Percentiles rank a stretch among this genome's conserved stretches.
These are phyloP conservation scores for Ericerus pela DNA, from an alignment of 1,140 invertebrate genomes.

Conservation along the genomic window DNA sequence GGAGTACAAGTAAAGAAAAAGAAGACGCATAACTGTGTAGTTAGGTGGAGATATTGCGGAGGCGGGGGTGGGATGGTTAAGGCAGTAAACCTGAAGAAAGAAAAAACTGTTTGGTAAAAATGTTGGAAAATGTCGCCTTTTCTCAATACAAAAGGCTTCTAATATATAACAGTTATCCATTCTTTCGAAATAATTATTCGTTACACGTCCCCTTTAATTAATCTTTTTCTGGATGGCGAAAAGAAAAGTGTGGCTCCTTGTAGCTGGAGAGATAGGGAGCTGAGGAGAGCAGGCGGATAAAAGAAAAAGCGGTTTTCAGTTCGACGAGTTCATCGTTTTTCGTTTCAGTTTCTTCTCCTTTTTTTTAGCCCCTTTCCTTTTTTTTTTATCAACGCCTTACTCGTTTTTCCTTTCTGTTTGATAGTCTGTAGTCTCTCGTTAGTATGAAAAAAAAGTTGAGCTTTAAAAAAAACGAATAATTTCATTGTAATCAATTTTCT, in stretches of 20 bases:
- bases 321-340: conserved; percentile 3
- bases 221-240: conserved; percentile 12
- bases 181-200: conserved; percentile 15
- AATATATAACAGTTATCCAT: conserved; percentile 3
- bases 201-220: conserved; percentile 18
- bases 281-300: neutral
- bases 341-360: neutral
- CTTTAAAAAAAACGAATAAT: too few species aligned
- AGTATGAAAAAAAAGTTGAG: too few species aligned
- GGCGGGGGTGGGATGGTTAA: neutral
- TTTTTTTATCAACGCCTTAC: neutral
- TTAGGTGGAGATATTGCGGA: neutral
- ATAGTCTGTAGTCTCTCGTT: too few species aligned
- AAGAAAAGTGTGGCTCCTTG: neutral
- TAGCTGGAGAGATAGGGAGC: too few species aligned
- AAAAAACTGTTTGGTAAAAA: conserved; percentile 17
- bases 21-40: too few species aligned
- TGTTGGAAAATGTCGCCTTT: conserved; percentile 18
- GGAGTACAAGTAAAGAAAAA: too few species aligned
- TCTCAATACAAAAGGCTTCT: conserved; percentile 16
- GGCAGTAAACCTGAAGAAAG: neutral
- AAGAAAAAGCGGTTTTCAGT: conserved; percentile 9
- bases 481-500: too few species aligned
- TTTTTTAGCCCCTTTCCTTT: neutral
- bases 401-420: too few species aligned